Conservation (phyloP, 2,888 invertebrate species). For the Athrips mouffetella region DNA sequence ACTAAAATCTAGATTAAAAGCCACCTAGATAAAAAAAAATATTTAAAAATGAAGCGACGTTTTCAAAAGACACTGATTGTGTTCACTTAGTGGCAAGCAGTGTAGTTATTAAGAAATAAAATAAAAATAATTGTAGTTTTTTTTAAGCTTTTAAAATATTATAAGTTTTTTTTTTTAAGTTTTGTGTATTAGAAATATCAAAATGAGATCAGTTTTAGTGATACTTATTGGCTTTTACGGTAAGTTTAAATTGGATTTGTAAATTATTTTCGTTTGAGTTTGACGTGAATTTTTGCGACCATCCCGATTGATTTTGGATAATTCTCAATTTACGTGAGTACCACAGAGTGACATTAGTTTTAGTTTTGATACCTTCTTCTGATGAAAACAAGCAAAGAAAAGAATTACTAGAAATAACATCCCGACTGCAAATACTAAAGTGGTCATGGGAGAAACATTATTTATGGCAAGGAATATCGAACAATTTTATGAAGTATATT, state of each 20-base stretch:
- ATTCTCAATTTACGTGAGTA: no score
- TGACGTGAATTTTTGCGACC: no score
- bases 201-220: conserved; percentile 41
- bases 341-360: no score
- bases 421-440: no score
- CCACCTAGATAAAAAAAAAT: conserved; percentile 49
- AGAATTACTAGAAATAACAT: no score
- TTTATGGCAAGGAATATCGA: no score
- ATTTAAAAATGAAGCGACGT: neutral
- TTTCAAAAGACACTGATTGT: neutral
- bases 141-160: neutral
- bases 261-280: no score
- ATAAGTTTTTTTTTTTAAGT: neutral
- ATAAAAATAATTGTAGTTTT: neutral
- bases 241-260: conserved; percentile 30
- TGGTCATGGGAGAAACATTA: no score
- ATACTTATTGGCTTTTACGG: conserved; percentile 44
- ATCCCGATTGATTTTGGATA: no score
- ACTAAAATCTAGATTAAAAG: conserved; percentile 25
- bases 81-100: neutral
- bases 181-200: conserved; percentile 18
- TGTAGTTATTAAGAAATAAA: neutral
- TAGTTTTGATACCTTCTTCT: no score
- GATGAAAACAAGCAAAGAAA: no score
- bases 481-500: no score